Percentiles rank a stretch among this genome's conserved stretches.
Evolutionary conservation across 1,140 invertebrate genomes (phyloP).

Genomic region (Stegodyphus mimosarum): DNA sequence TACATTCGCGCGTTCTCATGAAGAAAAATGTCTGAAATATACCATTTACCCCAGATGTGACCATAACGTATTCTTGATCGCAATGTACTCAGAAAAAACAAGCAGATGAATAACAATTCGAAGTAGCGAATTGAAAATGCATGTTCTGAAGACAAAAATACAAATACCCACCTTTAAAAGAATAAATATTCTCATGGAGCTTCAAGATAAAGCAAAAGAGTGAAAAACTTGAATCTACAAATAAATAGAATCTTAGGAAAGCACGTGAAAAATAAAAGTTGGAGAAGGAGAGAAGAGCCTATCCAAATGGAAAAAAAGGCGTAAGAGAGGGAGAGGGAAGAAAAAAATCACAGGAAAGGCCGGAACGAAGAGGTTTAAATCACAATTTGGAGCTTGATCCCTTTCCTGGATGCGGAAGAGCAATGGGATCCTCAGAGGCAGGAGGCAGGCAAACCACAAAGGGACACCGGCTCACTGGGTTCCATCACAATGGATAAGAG

Average conservation of each 20-base stretch:
- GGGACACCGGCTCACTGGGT: constrained; percentile 49
- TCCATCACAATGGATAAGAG: constrained; percentile 53
- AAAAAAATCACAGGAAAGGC: background rate
- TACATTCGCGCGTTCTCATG: too few relatives aligned
- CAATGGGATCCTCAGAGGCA: constrained; percentile 43
- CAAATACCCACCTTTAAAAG: constrained; percentile 5
- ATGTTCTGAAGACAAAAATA: constrained; percentile 28
- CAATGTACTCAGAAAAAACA: background rate
- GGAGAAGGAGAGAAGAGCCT: background rate
- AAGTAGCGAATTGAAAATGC: constrained; percentile 50
- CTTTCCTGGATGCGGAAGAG: constrained; percentile 22
- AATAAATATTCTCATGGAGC: constrained; percentile 47
- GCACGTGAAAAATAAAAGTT: background rate
- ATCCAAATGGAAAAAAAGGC: constrained; percentile 2
- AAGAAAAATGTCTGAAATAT: background rate
- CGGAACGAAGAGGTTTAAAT: constrained; percentile 42
- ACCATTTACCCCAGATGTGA: background rate
- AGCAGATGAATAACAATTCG: background rate
- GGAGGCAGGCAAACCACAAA: constrained; percentile 55
- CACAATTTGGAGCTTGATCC: constrained; percentile 58
- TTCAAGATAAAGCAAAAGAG: constrained; percentile 14
- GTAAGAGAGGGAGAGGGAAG: too few relatives aligned
- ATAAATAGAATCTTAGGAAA: constrained; percentile 45
- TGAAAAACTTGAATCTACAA: constrained; percentile 36
- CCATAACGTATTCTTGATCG: background rate